A percentile compares a stretch with the other conserved stretches of the same genome.
These are phyloP conservation scores for Scophthalmus maximus DNA, from an alignment of 2,113 vertebrate genomes.

Conservation along the genomic window DNA sequence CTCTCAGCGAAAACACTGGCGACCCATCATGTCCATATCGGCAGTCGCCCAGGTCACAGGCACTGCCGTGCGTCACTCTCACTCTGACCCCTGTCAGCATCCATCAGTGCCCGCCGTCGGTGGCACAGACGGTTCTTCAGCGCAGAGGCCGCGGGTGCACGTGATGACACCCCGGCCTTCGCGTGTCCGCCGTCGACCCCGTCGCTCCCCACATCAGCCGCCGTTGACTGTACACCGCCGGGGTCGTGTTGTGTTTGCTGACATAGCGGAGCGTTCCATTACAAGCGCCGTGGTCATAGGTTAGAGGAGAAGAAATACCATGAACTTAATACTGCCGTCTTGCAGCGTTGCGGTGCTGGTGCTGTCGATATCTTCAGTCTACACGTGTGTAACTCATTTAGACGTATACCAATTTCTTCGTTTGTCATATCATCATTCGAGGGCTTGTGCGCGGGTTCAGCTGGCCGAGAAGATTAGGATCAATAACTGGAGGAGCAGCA, in stretches of 20 bases:
- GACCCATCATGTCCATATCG: constrained; percentile 18
- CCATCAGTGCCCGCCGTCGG: constrained; percentile 49
- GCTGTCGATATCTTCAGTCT: neutral
- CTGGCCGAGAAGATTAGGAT: constrained; percentile 21
- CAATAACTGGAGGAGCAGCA: neutral
- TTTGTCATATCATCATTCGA: too few relatives aligned
- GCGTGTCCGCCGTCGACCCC: constrained; percentile 39
- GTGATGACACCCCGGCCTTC: constrained; percentile 36
- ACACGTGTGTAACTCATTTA: too few relatives aligned
- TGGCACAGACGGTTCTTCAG: constrained; percentile 19
- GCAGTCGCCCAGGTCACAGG: constrained; percentile 50
- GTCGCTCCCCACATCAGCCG: constrained; percentile 40
- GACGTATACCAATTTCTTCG: too few relatives aligned
- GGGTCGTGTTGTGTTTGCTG: constrained; percentile 27
- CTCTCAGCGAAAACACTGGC: constrained; percentile 37
- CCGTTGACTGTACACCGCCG: constrained; percentile 37
- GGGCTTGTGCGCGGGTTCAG: constrained; percentile 12
- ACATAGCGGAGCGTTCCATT: constrained; percentile 25
- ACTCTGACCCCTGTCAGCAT: constrained; percentile 65
- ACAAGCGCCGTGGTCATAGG: constrained; percentile 2
- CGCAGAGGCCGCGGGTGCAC: constrained; percentile 23
- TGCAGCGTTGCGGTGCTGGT: neutral
- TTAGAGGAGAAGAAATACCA: neutral
- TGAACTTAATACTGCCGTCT: neutral
- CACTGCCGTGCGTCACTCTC: constrained; percentile 42